These are phyloP conservation scores for Rhynchotus rufescens DNA, from an alignment of 2,797 vertebrate genomes.

Conservation along the genomic window DNA sequence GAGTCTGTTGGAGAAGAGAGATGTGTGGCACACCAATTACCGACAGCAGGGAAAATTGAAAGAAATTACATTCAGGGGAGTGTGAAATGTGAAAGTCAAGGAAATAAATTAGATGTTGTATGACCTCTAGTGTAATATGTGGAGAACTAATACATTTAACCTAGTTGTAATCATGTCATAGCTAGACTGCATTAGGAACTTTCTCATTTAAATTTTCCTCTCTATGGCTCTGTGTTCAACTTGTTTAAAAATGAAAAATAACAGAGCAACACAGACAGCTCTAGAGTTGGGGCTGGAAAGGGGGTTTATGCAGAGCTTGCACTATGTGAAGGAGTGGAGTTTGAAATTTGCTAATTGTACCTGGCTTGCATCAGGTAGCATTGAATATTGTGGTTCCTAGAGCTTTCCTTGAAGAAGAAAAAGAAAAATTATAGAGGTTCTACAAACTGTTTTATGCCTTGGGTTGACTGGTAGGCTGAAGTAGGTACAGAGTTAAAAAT, in stretches of 20 bases:
- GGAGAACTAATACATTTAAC: slow-evolving; percentile 61
- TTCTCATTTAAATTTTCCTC: slow-evolving; percentile 47
- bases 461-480: background rate
- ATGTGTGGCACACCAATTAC: slow-evolving; percentile 46
- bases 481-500: background rate
- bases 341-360: background rate
- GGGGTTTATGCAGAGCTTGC: background rate
- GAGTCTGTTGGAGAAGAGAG: slow-evolving; percentile 32
- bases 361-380: background rate
- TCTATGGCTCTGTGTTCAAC: background rate
- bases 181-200: slow-evolving; percentile 31
- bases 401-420: background rate
- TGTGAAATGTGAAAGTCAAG: slow-evolving; percentile 65
- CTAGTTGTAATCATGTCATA: slow-evolving; percentile 49
- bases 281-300: background rate
- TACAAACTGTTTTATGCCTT: background rate
- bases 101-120: slow-evolving; percentile 58
- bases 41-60: slow-evolving; percentile 55
- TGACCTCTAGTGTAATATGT: slow-evolving; percentile 60
- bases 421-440: background rate
- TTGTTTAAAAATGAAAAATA: background rate
- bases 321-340: background rate
- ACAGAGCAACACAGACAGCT: background rate
- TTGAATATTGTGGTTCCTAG: background rate
- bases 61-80: slow-evolving; percentile 60